Conservation (phyloP, 2,888 invertebrate species). For the Drosophila affinis region DNA sequence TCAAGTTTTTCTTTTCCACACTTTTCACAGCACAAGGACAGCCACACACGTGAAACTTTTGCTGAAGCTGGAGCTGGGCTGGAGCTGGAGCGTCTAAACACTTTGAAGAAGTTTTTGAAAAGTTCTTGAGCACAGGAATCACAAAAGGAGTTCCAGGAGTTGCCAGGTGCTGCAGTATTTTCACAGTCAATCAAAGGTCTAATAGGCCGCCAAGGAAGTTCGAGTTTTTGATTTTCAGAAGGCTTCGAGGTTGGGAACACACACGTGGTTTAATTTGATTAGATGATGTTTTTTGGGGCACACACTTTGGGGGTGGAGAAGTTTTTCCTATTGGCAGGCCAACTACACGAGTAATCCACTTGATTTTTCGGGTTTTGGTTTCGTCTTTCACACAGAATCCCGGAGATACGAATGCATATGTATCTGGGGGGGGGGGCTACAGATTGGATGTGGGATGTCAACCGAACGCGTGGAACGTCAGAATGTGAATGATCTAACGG, state of each 20-base stretch:
- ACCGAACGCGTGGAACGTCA: constrained; percentile 77
- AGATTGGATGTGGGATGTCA: constrained; percentile 35
- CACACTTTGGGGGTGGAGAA: background rate
- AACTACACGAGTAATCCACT: background rate
- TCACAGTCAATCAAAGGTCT: constrained; percentile 79
- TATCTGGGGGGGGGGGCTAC: constrained; percentile 5
- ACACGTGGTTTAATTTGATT: background rate
- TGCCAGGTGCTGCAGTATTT: constrained; percentile 37
- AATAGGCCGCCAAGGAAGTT: constrained; percentile 56
- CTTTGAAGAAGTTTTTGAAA: constrained; percentile 43
- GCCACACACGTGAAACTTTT: constrained; percentile 49
- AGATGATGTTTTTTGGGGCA: background rate
- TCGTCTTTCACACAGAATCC: background rate
- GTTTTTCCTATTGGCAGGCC: background rate
- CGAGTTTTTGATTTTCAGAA: constrained; percentile 20
- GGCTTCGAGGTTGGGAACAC: constrained; percentile 6
- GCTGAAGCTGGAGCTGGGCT: background rate
- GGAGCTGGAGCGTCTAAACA: constrained; percentile 48
- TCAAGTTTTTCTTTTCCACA: constrained; percentile 28
- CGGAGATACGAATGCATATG: background rate
- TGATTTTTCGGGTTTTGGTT: constrained; percentile 6
- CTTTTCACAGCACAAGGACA: constrained; percentile 21
- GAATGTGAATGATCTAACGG: constrained; percentile 82
- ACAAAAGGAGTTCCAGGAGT: constrained; percentile 15
- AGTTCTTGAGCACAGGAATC: constrained; percentile 10